Base-by-base conservation (phyloP, 2,797 vertebrate genomes). In the Pangasius mekongensis region DNA sequence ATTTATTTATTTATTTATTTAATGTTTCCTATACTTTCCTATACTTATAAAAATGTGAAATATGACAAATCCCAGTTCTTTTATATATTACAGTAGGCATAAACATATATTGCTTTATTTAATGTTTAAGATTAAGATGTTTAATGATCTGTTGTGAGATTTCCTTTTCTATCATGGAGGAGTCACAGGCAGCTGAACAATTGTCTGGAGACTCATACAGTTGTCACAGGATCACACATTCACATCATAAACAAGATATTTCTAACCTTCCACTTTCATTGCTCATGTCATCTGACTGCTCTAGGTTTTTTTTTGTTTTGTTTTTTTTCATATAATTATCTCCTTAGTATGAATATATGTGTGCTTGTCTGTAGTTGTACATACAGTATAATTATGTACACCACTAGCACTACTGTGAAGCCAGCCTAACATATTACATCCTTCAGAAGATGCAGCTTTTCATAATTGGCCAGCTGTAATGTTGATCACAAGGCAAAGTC, bases 311-410 rank as follows among this genome's bases (percentile, higher is more conserved):
- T 20, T 30, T 66, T 54, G n/a, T n/a, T n/a, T n/a, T n/a, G n/a
- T 14, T 77, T 94, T 95, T 93, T 94, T 92, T 91, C 93, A 94
- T 91, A 91, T 91, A 94, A 94, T 95, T 94, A 95, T 94, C 93
- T 93, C 83, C 83, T 91, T 93, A 88, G 91, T 86, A 89, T 95
- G 93, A 43, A 95, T 73, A 73, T 24, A 93, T 94, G 91, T 89
- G 87, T 92, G 91, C 52, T 52, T 24, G 81, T 86, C 91, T 93
- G 90, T 90, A 92, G 87, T 91, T 91, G 47, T 74, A 89, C 91
- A 89, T 86, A 27, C 22, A 58, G 33, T 60, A 93, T 94, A 94
- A 94, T 94, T 94, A 93, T 91, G 85, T 89, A 77, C 43, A 58
- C 87, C 91, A 89, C 77, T 81, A 89, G 90, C 66, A 33, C 84